phyloP scores from a whole-genome alignment of 2,113 vertebrate genomes.

The Casuarius casuarius region DNA sequence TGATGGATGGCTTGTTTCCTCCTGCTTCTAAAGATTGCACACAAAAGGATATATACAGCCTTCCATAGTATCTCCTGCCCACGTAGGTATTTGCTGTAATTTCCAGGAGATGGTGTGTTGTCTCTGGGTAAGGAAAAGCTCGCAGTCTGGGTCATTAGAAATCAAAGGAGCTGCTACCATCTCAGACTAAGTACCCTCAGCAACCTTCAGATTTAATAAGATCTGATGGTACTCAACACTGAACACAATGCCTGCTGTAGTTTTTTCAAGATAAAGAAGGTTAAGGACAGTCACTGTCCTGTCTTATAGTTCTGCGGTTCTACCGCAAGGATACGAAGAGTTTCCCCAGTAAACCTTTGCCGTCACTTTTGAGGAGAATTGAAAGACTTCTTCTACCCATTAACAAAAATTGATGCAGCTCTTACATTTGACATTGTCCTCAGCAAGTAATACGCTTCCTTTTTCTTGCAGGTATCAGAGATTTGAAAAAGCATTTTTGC shows the following conservation, averaged over 20 bases:
- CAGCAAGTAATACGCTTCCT: neutral
- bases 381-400: neutral
- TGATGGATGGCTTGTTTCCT: neutral
- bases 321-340: fast-evolving
- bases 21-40: neutral
- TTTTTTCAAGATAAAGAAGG: neutral
- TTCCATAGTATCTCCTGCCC: neutral
- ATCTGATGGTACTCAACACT: neutral
- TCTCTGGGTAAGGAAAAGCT: neutral
- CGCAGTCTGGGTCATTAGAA: neutral
- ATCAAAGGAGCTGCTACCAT: neutral
- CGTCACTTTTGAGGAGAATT: neutral
- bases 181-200: neutral
- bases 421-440: neutral
- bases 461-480: slow-evolving; percentile 85
- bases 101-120: neutral
- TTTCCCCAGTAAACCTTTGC: neutral
- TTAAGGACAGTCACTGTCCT: neutral
- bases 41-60: neutral
- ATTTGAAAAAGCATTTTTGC: slow-evolving; percentile 96
- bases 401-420: neutral
- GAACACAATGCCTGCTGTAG: neutral
- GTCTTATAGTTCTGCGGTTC: neutral
- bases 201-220: neutral
- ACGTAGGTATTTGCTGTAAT: neutral